Percentiles rank a stretch among this genome's conserved stretches.
Evolutionary conservation across 2,888 invertebrate genomes (phyloP).

Genomic region (Dynastes grantii): DNA sequence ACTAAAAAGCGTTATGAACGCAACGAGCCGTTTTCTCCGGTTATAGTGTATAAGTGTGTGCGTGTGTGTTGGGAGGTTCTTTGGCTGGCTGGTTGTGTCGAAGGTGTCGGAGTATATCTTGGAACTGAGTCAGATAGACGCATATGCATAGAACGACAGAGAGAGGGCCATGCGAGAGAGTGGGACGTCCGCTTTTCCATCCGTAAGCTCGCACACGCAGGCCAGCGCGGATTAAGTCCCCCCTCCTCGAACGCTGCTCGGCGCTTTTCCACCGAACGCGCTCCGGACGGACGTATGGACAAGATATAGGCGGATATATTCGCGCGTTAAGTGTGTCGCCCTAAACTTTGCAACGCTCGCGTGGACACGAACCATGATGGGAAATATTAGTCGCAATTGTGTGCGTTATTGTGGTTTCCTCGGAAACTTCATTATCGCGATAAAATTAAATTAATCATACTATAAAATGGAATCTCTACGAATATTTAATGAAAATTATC

Average conservation of each 20-base stretch:
- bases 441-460: background rate
- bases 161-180: constrained; percentile 60
- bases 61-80: constrained; percentile 45
- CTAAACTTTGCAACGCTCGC: background rate
- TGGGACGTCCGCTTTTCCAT: constrained; percentile 58
- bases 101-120: constrained; percentile 54
- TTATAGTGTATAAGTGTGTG: constrained; percentile 25
- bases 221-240: background rate
- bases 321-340: background rate
- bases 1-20: constrained; percentile 24
- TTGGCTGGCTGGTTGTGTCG: constrained; percentile 47
- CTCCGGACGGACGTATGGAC: background rate
- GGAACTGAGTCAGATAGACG: constrained; percentile 55
- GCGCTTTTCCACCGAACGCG: background rate
- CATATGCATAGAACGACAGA: constrained; percentile 54
- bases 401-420: background rate
- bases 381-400: background rate
- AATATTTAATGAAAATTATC: no score
- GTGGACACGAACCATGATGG: no score
- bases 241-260: background rate
- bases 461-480: background rate
- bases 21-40: constrained; percentile 8
- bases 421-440: background rate
- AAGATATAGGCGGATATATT: constrained; percentile 26
- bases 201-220: background rate